These are phyloP conservation scores for Scaptomyza caliginosa DNA, from an alignment of 2,888 invertebrate species.

Conservation along the genomic window DNA sequence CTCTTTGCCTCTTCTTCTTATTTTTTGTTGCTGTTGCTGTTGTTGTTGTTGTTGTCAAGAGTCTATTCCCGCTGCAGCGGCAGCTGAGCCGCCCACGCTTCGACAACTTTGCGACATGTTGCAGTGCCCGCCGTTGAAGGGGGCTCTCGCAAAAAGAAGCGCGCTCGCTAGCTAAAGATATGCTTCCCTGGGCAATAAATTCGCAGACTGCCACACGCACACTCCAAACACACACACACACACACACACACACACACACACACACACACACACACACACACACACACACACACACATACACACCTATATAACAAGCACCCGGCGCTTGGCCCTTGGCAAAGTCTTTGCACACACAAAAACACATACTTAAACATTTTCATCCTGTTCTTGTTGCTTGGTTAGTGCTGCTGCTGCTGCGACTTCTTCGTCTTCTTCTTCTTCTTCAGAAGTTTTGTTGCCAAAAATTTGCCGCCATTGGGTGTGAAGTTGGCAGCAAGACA, in stretches of 20 bases:
- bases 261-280: no score
- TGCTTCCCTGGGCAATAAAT: constrained; percentile 80
- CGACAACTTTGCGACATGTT: constrained; percentile 79
- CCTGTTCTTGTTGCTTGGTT: constrained; percentile 20
- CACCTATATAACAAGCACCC: constrained; percentile 28
- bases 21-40: constrained; percentile 31
- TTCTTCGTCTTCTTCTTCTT: constrained; percentile 32
- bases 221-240: constrained; percentile 19
- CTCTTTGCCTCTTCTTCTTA: constrained; percentile 21
- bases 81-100: constrained; percentile 67
- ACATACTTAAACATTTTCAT: constrained; percentile 31
- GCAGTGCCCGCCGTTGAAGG: constrained; percentile 49
- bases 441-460: constrained; percentile 74
- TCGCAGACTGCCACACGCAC: constrained; percentile 54
- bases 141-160: constrained; percentile 36
- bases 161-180: constrained; percentile 64
- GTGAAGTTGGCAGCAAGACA: constrained; percentile 71
- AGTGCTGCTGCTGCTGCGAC: constrained; percentile 30
- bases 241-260: not conserved
- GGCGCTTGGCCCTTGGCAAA: constrained; percentile 20
- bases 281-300: constrained; percentile 19
- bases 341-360: constrained; percentile 4
- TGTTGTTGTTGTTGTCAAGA: constrained; percentile 33
- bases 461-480: constrained; percentile 79
- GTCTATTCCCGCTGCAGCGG: constrained; percentile 57